phyloP scores from a whole-genome alignment of 2,888 invertebrate species.

The Cosmopolites sordidus region DNA sequence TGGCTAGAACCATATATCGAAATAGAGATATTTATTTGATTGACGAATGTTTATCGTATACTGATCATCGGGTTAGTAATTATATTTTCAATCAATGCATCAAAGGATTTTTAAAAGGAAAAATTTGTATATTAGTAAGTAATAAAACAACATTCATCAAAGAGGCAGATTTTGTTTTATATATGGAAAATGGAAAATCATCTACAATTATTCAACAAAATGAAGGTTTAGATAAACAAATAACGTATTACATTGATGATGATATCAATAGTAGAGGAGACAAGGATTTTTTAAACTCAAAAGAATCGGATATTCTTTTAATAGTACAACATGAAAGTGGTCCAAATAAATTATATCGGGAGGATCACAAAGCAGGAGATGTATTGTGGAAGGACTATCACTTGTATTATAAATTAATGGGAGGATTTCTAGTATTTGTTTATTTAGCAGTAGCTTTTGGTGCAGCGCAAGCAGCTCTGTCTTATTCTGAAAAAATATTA shows the following conservation, averaged over 20 bases:
- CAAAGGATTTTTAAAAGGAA: constrained; percentile 35
- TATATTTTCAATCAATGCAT: constrained; percentile 37
- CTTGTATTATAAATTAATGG: constrained; percentile 37
- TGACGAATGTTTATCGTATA: constrained; percentile 37
- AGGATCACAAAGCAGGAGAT: constrained; percentile 35
- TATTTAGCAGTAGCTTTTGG: constrained; percentile 33
- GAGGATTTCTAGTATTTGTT: constrained; percentile 34
- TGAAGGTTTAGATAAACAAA: constrained; percentile 31
- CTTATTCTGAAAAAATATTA: constrained; percentile 36
- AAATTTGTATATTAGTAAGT: constrained; percentile 38
- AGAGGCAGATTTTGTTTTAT: constrained; percentile 27
- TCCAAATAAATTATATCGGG: constrained; percentile 34
- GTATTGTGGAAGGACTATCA: constrained; percentile 36
- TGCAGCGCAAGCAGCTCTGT: constrained; percentile 31
- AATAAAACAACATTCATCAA: constrained; percentile 37
- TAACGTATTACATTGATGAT: constrained; percentile 35
- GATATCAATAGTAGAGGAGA: no score
- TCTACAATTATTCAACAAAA: constrained; percentile 28
- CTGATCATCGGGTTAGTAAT: constrained; percentile 35
- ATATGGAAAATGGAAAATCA: constrained; percentile 32
- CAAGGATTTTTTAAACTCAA: background rate
- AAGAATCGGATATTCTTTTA: constrained; percentile 14
- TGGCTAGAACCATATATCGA: constrained; percentile 39
- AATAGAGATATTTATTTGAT: constrained; percentile 39
- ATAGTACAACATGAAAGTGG: background rate